These are phyloP conservation scores for Antheraea pernyi DNA, from an alignment of 1,140 invertebrate genomes.

Conservation along the genomic window DNA sequence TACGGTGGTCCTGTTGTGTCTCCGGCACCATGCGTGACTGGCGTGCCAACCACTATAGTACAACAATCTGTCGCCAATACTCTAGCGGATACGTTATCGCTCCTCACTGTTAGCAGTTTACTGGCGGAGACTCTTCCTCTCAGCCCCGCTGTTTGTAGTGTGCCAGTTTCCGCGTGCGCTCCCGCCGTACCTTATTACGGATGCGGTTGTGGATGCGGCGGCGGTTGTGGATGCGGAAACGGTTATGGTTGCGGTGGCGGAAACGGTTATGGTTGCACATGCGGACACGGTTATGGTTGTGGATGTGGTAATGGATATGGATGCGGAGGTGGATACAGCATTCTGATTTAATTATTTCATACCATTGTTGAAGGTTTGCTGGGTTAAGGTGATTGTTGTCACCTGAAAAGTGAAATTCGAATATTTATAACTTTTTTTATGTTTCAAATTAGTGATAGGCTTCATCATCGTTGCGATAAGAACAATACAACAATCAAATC, in stretches of 20 bases:
- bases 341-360: conserved; percentile 5
- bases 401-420: not conserved
- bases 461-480: too few species aligned
- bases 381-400: not conserved
- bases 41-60: conserved; percentile 14
- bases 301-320: conserved; percentile 14
- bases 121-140: conserved; percentile 53
- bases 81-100: conserved; percentile 55
- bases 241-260: conserved; percentile 26
- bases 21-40: not conserved
- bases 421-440: not conserved
- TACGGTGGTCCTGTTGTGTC: conserved; percentile 2
- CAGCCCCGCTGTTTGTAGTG: not conserved
- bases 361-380: not conserved
- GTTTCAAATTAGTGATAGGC: not conserved
- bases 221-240: conserved; percentile 26
- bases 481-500: too few species aligned
- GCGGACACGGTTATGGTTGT: too few species aligned
- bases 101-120: conserved; percentile 59
- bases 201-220: conserved; percentile 28
- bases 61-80: conserved; percentile 43
- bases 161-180: not conserved
- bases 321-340: conserved; percentile 15
- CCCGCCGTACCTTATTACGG: conserved; percentile 5
- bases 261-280: too few species aligned